phyloP scores from a whole-genome alignment of 2,888 invertebrate genomes.

The Calameuta idolon region DNA sequence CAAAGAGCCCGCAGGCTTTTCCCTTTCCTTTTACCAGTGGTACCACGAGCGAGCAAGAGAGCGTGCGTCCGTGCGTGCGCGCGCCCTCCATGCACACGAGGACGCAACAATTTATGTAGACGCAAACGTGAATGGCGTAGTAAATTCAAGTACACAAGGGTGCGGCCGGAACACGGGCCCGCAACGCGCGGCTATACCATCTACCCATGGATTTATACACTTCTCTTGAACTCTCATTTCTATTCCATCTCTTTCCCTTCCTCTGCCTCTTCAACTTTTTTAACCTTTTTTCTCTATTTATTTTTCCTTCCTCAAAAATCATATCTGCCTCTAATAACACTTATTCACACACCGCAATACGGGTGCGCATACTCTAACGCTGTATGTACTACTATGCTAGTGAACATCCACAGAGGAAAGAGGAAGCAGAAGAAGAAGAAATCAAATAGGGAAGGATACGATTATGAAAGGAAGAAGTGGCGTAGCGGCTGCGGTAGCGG shows the following conservation, averaged over 20 bases:
- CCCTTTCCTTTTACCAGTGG: not conserved
- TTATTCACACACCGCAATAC: not conserved
- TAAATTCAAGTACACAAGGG: constrained; percentile 48
- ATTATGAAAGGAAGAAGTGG: not conserved
- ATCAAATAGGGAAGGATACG: not conserved
- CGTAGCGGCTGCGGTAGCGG: not conserved
- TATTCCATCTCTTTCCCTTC: not conserved
- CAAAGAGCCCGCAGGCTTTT: not conserved
- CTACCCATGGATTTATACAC: not conserved
- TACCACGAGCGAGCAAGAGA: constrained; percentile 22
- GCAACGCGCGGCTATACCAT: not conserved
- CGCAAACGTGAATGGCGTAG: constrained; percentile 54
- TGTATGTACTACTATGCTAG: not conserved
- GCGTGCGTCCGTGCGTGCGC: constrained; percentile 30
- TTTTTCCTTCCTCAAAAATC: not conserved
- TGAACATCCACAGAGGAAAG: not conserved
- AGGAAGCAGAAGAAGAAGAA: not conserved
- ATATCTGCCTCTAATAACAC: not conserved
- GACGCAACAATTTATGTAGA: constrained; percentile 48
- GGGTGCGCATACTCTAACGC: not conserved
- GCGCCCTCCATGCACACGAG: constrained; percentile 23
- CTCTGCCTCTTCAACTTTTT: not conserved
- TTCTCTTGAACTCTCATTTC: constrained; percentile 1
- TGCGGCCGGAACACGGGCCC: constrained; percentile 42
- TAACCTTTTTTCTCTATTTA: not conserved